phyloP scores from a whole-genome alignment of 1,140 invertebrate genomes.

The Drosophila arawakana region DNA sequence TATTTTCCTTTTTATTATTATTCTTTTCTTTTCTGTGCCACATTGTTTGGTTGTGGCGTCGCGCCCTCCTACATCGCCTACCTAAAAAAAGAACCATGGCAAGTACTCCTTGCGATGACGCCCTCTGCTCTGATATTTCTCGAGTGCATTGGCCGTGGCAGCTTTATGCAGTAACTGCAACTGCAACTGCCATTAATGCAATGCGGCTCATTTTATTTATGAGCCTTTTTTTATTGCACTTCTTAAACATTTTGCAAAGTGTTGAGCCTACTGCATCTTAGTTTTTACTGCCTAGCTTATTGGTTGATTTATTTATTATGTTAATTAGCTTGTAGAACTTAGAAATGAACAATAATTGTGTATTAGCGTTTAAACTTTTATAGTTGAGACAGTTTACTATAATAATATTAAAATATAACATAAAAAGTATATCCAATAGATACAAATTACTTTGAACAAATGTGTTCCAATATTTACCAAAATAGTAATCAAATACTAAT shows the following conservation, averaged over 20 bases:
- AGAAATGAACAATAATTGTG: background rate
- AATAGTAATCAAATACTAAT: no score
- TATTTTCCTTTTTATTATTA: constrained; percentile 20
- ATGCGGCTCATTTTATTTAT: constrained; percentile 78
- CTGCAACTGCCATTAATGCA: constrained; percentile 80
- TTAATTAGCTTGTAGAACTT: background rate
- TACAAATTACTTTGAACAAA: no score
- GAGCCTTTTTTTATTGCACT: constrained; percentile 75
- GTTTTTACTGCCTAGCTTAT: background rate
- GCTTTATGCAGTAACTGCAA: constrained; percentile 63
- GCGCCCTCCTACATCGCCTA: background rate
- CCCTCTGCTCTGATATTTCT: constrained; percentile 20
- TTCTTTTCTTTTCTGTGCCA: constrained; percentile 25
- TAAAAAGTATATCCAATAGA: no score
- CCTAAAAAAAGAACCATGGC: constrained; percentile 7
- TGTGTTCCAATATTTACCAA: no score
- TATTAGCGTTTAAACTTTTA: no score
- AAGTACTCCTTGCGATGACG: background rate
- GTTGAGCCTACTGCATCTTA: background rate
- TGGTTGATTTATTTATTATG: background rate
- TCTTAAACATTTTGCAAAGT: constrained; percentile 58
- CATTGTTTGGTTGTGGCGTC: constrained; percentile 67
- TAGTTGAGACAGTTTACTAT: no score
- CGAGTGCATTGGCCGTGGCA: constrained; percentile 78
- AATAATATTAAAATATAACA: no score